phyloP scores from a whole-genome alignment of 2,113 vertebrate genomes.

The human (Homo sapiens) region GRCh38 chr5:153947001-153947500 shows the following conservation, averaged over 20 bases:
- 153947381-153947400: not conserved
- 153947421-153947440: no score
- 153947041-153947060: not conserved
- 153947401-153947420: not conserved
- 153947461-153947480: no score
- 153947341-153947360: not conserved
- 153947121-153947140: not conserved
- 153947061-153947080: not conserved
- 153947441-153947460: no score
- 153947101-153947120: not conserved
- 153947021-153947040: not conserved
- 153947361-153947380: not conserved
- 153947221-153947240: not conserved
- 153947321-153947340: not conserved
- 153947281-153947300: no score
- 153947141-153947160: not conserved
- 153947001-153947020: not conserved
- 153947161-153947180: not conserved
- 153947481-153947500: no score
- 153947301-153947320: no score
- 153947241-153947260: not conserved
- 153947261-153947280: no score
- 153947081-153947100: not conserved
- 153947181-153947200: not conserved
- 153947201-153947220: not conserved